A percentile compares a stretch with the other conserved stretches of the same genome.
These are phyloP conservation scores for Triplophysa dalaica DNA, from an alignment of 2,113 vertebrate genomes.

Conservation along the genomic window DNA sequence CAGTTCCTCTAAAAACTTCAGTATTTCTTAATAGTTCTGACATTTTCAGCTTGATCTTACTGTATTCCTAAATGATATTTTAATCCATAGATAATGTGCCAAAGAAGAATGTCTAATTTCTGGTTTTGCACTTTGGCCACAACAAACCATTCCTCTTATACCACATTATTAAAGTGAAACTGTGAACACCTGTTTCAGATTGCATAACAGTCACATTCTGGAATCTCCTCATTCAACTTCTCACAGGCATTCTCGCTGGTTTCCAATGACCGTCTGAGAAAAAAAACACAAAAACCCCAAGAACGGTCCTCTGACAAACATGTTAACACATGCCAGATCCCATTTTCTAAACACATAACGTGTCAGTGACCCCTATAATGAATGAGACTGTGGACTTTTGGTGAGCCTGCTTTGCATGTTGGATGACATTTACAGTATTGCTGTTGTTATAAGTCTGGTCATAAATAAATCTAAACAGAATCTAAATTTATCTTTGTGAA, in stretches of 20 bases:
- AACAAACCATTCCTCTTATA: not conserved
- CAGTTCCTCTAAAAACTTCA: conserved; percentile 63
- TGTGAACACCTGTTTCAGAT: not conserved
- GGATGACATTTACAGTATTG: not conserved
- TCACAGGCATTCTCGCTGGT: not conserved
- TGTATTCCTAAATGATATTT: not conserved
- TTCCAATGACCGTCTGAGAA: not conserved
- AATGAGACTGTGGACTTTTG: not conserved
- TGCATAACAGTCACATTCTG: not conserved
- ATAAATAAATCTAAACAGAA: not conserved
- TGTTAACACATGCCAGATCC: not conserved
- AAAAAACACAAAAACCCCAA: not conserved
- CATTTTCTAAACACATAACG: conserved; percentile 13
- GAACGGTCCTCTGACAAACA: not conserved
- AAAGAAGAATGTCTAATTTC: not conserved
- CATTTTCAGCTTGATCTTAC: not conserved
- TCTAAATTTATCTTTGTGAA: not conserved
- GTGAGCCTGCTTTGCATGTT: conserved; percentile 30
- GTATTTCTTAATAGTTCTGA: not conserved
- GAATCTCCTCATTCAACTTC: conserved; percentile 8
- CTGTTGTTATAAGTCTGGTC: not conserved
- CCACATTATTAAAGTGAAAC: conserved; percentile 7
- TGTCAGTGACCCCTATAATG: not conserved
- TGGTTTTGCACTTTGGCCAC: conserved; percentile 1
- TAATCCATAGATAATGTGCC: not conserved